Evolutionary conservation across 1,140 invertebrate genomes (phyloP), one percentile per base, ranked within the genome.

Genomic region (Uloborus diversus): DNA sequence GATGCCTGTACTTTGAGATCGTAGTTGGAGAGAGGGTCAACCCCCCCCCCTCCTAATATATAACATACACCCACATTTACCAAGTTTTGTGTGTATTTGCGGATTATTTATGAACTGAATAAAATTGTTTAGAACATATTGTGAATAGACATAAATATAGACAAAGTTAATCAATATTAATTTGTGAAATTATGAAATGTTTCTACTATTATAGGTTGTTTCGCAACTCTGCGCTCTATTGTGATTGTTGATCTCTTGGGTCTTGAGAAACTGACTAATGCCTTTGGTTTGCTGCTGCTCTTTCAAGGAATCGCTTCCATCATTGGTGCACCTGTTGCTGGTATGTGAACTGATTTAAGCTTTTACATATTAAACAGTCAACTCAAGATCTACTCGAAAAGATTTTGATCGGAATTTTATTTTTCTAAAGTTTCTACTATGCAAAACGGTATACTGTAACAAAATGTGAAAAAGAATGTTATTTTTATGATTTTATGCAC

Each of bases 151-250:
- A n/a, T n/a, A n/a, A n/a, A n/a, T n/a, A n/a, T n/a, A n/a, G n/a
- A n/a, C n/a, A n/a, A n/a, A n/a, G n/a, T n/a, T n/a, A n/a, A n/a
- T n/a, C n/a, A n/a, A n/a, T n/a, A n/a, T n/a, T n/a, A n/a, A n/a
- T n/a, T n/a, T n/a, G n/a, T n/a, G n/a, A n/a, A n/a, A n/a, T n/a
- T n/a, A n/a, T n/a, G n/a, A n/a, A n/a, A n/a, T n/a, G n/a, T n/a
- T 28, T 82, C 17, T 81, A 75, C 82, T 59, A 78, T 89, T 89
- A 32, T 88, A 94, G 94, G 94, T 32, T 94, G 92, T 81, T 96
- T 95, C 84, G 94, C 96, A 17, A 96, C 97, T 0, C 88, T 99
- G 17, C 91, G 97, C 73, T 97, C 97, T 1, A 94, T 99, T 51
- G 89, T 99, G 28, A 84, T 89, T 35, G 96, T 98, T 7, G 96